A percentile compares a stretch with the other conserved stretches of the same genome.
Evolutionary conservation across 2,888 invertebrate genomes (phyloP).

Genomic region (Eurytoma adleriae): DNA sequence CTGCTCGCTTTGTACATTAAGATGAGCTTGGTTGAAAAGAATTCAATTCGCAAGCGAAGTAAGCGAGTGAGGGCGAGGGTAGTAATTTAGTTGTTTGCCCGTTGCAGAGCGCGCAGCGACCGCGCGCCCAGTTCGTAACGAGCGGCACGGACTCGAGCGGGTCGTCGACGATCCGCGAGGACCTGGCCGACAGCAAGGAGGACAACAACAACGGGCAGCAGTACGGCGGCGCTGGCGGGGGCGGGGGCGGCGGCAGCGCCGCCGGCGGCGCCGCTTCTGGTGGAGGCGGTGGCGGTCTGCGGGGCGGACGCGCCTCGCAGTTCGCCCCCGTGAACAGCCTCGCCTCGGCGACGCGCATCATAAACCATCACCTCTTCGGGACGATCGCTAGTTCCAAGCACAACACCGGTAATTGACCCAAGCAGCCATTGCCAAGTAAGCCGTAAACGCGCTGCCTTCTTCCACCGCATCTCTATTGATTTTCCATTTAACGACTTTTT

Average conservation of each 20-base stretch:
- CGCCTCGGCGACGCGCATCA: constrained; percentile 84
- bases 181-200: constrained; percentile 37
- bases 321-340: constrained; percentile 82
- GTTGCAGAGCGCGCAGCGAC: constrained; percentile 51
- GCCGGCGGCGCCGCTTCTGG: constrained; percentile 58
- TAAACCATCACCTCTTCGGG: constrained; percentile 86
- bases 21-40: too few species aligned
- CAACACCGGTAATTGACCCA: constrained; percentile 71
- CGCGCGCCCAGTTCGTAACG: constrained; percentile 45
- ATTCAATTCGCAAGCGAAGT: too few species aligned
- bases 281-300: constrained; percentile 73
- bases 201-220: constrained; percentile 50
- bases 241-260: constrained; percentile 5
- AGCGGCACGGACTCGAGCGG: constrained; percentile 52
- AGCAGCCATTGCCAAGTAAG: constrained; percentile 62
- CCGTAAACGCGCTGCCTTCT: constrained; percentile 62
- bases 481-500: constrained; percentile 55
- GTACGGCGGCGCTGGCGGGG: constrained; percentile 18
- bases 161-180: constrained; percentile 54
- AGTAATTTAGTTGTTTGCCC: neutral
- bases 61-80: too few species aligned
- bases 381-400: constrained; percentile 77
- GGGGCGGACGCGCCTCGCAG: constrained; percentile 76
- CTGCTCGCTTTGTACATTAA: neutral
- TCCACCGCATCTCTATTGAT: constrained; percentile 24